A percentile compares a stretch with the other conserved stretches of the same genome.
Conservation (phyloP, 2,797 vertebrate species). For the Oceanodroma leucorhoa region DNA sequence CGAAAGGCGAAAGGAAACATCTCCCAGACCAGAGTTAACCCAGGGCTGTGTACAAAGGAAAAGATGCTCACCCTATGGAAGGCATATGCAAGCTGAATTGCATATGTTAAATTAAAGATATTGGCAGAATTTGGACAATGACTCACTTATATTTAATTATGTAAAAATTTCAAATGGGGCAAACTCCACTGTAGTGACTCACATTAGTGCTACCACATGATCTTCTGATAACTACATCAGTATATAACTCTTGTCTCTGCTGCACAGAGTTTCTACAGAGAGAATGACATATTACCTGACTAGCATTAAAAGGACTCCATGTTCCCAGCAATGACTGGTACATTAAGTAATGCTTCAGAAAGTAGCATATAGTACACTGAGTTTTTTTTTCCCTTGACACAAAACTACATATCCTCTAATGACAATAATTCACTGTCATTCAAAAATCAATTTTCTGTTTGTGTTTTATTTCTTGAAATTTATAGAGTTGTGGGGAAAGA, state of each 20-base stretch:
- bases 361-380: constrained; percentile 13
- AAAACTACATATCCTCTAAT: constrained; percentile 47
- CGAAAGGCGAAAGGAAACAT: not conserved
- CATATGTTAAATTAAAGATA: constrained; percentile 45
- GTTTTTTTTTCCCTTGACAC: constrained; percentile 19
- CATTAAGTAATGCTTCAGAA: constrained; percentile 64
- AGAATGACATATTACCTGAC: constrained; percentile 71
- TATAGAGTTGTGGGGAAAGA: constrained; percentile 25
- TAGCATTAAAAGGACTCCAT: constrained; percentile 65
- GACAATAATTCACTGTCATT: constrained; percentile 56
- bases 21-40: not conserved
- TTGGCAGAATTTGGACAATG: constrained; percentile 68
- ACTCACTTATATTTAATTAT: constrained; percentile 65
- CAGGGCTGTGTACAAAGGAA: not conserved
- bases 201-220: constrained; percentile 58
- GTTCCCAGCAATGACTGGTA: constrained; percentile 67
- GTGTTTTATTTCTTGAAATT: constrained; percentile 61
- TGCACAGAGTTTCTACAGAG: constrained; percentile 42
- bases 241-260: constrained; percentile 70
- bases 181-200: constrained; percentile 54
- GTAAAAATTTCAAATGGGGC: constrained; percentile 51
- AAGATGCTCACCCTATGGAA: constrained; percentile 3
- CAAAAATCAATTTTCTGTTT: constrained; percentile 65
- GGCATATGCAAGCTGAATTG: not conserved
- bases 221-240: constrained; percentile 71